These are phyloP conservation scores for Sycobia sp. DNA, from an alignment of 1,140 invertebrate genomes.

Conservation along the genomic window DNA sequence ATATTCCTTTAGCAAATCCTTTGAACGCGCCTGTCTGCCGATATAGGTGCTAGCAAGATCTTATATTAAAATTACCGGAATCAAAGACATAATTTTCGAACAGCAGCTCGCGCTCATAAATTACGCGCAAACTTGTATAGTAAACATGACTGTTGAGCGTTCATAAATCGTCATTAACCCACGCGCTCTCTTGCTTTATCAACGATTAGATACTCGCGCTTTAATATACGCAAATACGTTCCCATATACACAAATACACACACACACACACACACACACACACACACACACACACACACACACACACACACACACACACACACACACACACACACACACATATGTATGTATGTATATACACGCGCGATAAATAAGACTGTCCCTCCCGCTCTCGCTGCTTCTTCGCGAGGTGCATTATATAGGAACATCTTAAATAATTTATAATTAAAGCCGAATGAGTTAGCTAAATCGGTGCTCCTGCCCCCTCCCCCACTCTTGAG, in stretches of 20 bases:
- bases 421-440: constrained; percentile 30
- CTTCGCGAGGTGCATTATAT: too few species aligned
- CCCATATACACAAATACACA: too few species aligned
- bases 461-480: constrained; percentile 26
- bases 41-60: too few species aligned
- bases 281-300: too few species aligned
- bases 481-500: not conserved
- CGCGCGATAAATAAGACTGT: constrained; percentile 21
- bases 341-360: too few species aligned
- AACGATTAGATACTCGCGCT: constrained; percentile 25
- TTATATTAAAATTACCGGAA: too few species aligned
- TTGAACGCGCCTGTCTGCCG: too few species aligned
- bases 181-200: constrained; percentile 12
- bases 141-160: constrained; percentile 16
- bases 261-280: too few species aligned
- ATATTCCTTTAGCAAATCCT: too few species aligned
- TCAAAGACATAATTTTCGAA: not conserved
- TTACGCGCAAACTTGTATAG: constrained; percentile 10
- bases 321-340: too few species aligned
- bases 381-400: not conserved
- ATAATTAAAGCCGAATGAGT: constrained; percentile 33
- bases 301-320: too few species aligned
- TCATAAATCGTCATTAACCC: constrained; percentile 18
- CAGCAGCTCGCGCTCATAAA: constrained; percentile 2
- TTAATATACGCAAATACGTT: too few species aligned